Conservation (phyloP, 1,140 invertebrate species). For the Drosophila bocqueti region DNA sequence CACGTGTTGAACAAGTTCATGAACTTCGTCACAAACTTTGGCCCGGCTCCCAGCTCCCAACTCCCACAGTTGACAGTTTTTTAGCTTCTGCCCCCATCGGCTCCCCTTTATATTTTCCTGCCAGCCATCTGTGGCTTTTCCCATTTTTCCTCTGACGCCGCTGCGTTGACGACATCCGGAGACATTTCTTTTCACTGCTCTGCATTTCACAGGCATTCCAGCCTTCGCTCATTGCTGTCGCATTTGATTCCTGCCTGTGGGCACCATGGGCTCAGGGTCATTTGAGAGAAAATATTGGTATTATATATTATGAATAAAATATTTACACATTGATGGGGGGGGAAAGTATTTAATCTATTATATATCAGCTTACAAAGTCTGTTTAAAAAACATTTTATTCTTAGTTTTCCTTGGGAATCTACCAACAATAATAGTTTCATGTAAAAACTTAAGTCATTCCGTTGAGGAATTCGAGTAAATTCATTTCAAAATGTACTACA, state of each 20-base stretch:
- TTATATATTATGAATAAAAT: neutral
- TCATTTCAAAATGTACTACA: neutral
- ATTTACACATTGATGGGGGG: neutral
- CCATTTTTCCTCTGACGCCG: constrained; percentile 26
- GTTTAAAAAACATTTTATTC: neutral
- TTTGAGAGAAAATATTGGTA: constrained; percentile 23
- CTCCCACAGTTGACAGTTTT: constrained; percentile 5
- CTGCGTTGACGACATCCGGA: constrained; percentile 59
- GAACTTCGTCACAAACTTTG: constrained; percentile 58
- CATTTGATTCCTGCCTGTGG: constrained; percentile 40
- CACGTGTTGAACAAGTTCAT: constrained; percentile 76
- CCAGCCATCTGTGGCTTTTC: constrained; percentile 44
- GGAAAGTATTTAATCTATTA: neutral
- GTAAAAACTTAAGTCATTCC: neutral
- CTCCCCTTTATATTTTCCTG: neutral
- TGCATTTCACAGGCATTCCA: constrained; percentile 36
- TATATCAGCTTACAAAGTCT: neutral
- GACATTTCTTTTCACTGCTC: constrained; percentile 64
- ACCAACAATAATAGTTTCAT: neutral
- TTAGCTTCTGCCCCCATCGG: neutral
- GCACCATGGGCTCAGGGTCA: constrained; percentile 43
- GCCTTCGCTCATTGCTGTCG: constrained; percentile 40
- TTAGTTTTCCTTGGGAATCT: neutral
- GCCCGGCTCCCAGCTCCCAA: neutral
- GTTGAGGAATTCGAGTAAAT: neutral